A percentile compares a stretch with the other conserved stretches of the same genome.
phyloP scores from a whole-genome alignment of 2,888 invertebrate genomes.

The Sericinus montela region DNA sequence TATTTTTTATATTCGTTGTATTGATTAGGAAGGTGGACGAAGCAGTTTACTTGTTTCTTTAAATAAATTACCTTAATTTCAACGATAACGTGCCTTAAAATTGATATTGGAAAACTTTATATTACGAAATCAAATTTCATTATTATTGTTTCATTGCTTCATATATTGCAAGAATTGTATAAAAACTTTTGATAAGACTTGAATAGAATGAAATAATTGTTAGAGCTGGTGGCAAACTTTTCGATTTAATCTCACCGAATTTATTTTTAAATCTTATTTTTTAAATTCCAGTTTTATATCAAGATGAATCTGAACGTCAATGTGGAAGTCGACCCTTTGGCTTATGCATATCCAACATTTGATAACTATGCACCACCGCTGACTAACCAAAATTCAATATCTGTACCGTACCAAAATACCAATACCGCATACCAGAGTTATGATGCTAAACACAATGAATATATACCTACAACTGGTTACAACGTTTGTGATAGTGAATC shows the following conservation, averaged over 20 bases:
- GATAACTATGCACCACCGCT: constrained; percentile 27
- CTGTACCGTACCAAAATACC: constrained; percentile 5
- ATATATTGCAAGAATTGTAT: neutral
- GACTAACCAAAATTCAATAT: constrained; percentile 10
- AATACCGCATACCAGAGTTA: neutral
- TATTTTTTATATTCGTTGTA: constrained; percentile 33
- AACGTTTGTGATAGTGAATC: neutral
- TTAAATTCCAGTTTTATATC: too few relatives aligned
- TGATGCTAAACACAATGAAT: constrained; percentile 3
- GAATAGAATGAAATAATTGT: neutral
- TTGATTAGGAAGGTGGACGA: constrained; percentile 44
- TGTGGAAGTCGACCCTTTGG: constrained; percentile 53
- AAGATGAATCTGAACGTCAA: constrained; percentile 39
- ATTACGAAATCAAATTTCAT: neutral
- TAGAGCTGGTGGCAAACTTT: too few relatives aligned
- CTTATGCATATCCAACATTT: constrained; percentile 41
- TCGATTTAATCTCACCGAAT: too few relatives aligned
- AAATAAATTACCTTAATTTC: neutral
- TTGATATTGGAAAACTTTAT: neutral
- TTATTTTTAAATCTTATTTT: too few relatives aligned
- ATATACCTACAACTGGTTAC: neutral
- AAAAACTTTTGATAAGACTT: neutral
- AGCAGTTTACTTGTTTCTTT: constrained; percentile 20
- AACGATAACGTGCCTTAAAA: neutral
- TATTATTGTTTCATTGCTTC: neutral